phyloP scores from a whole-genome alignment of 2,888 invertebrate genomes.

The Spodoptera littoralis region DNA sequence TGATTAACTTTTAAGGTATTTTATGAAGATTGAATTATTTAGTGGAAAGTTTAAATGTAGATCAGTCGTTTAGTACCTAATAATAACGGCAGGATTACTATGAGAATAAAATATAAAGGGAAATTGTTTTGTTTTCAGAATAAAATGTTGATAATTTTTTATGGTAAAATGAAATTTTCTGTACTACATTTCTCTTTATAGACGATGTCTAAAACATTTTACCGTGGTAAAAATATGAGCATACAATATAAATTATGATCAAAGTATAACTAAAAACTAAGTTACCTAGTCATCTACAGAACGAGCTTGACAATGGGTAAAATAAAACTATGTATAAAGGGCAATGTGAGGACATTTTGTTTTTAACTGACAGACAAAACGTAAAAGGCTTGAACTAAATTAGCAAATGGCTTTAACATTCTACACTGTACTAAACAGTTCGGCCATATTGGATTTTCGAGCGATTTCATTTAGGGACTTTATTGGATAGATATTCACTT shows the following conservation, averaged over 20 bases:
- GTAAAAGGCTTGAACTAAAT: constrained; percentile 17
- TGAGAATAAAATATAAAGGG: too few relatives aligned
- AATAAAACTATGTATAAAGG: too few relatives aligned
- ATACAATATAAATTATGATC: too few relatives aligned
- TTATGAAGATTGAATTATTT: background rate
- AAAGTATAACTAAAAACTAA: too few relatives aligned
- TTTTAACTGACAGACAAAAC: constrained; percentile 2
- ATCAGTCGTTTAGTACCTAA: background rate
- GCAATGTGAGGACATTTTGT: constrained; percentile 1
- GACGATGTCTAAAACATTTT: too few relatives aligned
- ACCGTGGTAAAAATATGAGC: too few relatives aligned
- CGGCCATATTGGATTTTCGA: constrained; percentile 9
- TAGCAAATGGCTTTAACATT: constrained; percentile 12
- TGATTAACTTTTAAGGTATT: constrained; percentile 1
- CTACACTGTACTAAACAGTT: background rate
- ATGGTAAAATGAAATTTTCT: too few relatives aligned
- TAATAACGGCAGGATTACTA: background rate
- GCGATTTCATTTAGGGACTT: constrained; percentile 3
- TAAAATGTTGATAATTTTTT: too few relatives aligned
- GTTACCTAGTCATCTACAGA: too few relatives aligned
- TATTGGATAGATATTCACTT: background rate
- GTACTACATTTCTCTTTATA: too few relatives aligned
- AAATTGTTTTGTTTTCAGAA: too few relatives aligned
- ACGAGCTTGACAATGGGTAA: too few relatives aligned
- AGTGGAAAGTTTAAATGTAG: background rate